phyloP scores from a whole-genome alignment of 2,113 vertebrate genomes.

The Fulmarus glacialis region DNA sequence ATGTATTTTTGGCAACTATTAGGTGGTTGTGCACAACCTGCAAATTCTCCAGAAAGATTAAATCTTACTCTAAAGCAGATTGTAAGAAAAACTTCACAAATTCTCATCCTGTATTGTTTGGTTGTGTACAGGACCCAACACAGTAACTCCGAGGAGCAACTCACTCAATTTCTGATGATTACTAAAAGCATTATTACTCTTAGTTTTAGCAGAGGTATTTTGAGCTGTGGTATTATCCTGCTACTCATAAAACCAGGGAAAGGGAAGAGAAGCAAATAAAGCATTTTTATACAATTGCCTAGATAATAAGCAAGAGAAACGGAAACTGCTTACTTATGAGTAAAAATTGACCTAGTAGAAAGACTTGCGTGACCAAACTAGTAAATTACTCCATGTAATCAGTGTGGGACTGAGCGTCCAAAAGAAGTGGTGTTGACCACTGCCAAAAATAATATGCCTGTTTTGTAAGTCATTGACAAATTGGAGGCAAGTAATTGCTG shows the following conservation, averaged over 20 bases:
- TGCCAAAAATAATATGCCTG: background rate
- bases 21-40: background rate
- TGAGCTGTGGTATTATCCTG: background rate
- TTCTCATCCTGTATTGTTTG: background rate
- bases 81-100: background rate
- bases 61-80: background rate
- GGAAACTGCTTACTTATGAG: background rate
- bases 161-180: background rate
- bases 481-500: background rate
- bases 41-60: background rate
- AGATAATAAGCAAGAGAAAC: background rate
- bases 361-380: background rate
- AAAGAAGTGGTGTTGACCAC: background rate
- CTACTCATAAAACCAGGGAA: background rate
- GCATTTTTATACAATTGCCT: background rate
- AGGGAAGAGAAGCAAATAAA: background rate
- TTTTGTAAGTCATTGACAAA: background rate
- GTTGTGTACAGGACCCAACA: background rate
- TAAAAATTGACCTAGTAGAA: background rate
- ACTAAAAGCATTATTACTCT: background rate
- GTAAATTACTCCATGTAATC: background rate
- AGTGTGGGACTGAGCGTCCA: background rate
- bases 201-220: background rate
- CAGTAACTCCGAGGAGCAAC: background rate
- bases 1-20: conserved; percentile 18